phyloP scores from a whole-genome alignment of 1,140 invertebrate genomes.

The Melanaphis sacchari region DNA sequence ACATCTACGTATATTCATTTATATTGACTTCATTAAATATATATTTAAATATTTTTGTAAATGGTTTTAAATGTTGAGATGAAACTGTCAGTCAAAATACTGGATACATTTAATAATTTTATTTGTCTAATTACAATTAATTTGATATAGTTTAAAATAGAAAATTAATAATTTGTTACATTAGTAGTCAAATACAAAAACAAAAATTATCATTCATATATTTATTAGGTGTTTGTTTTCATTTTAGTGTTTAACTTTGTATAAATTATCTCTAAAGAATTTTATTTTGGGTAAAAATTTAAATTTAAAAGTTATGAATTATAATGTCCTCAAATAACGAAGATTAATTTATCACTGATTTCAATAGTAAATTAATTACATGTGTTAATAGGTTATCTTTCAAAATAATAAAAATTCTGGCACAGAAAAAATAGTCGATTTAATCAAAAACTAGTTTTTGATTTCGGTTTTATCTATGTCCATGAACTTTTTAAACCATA shows the following conservation, averaged over 20 bases:
- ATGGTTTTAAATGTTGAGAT: too few species aligned
- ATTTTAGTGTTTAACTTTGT: too few species aligned
- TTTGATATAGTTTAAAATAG: background rate
- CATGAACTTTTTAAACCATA: too few species aligned
- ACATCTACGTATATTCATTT: too few species aligned
- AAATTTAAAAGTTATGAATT: too few species aligned
- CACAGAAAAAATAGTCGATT: background rate
- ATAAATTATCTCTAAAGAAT: too few species aligned
- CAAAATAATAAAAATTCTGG: background rate
- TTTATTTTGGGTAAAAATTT: too few species aligned
- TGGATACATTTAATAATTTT: background rate
- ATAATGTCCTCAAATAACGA: background rate
- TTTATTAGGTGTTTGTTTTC: too few species aligned
- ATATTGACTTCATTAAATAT: background rate
- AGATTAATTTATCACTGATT: too few species aligned
- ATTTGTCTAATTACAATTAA: background rate
- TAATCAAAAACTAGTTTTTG: background rate
- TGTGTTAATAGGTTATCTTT: background rate
- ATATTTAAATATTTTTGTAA: background rate
- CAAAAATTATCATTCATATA: too few species aligned
- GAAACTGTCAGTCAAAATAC: too few species aligned
- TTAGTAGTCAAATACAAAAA: background rate
- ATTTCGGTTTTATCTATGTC: background rate
- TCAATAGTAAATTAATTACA: background rate
- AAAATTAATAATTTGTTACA: background rate